A percentile compares a stretch with the other conserved stretches of the same genome.
Conservation (phyloP, 2,888 invertebrate genomes). For the Drosophila imparisetae region DNA sequence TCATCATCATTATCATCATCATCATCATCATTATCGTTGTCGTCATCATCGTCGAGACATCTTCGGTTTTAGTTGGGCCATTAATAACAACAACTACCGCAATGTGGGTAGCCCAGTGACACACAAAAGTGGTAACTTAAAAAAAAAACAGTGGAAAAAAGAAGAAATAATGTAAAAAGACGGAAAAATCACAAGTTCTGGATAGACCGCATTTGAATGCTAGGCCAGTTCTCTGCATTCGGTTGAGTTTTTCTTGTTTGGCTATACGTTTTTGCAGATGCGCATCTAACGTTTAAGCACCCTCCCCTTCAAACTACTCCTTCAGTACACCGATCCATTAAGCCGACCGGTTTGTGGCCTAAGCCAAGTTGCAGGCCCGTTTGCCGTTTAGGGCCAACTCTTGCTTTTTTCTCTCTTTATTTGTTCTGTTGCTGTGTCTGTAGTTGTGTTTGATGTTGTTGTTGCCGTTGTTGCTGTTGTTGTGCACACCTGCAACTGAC, state of each 20-base stretch:
- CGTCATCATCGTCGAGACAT: slow-evolving; percentile 51
- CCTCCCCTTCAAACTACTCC: not conserved
- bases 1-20: slow-evolving; percentile 30
- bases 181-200: slow-evolving; percentile 6
- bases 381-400: slow-evolving; percentile 67
- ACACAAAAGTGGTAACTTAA: slow-evolving; percentile 66
- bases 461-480: slow-evolving; percentile 41
- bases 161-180: slow-evolving; percentile 13
- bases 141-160: slow-evolving; percentile 16
- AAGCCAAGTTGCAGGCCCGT: slow-evolving; percentile 57
- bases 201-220: slow-evolving; percentile 70
- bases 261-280: slow-evolving; percentile 68
- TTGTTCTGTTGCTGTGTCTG: slow-evolving; percentile 36
- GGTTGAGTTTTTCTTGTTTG: slow-evolving; percentile 43
- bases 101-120: slow-evolving; percentile 78
- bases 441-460: slow-evolving; percentile 32
- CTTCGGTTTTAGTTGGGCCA: slow-evolving; percentile 65
- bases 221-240: slow-evolving; percentile 36
- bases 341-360: slow-evolving; percentile 71
- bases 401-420: slow-evolving; percentile 24
- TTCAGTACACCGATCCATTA: slow-evolving; percentile 20
- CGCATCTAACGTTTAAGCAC: slow-evolving; percentile 25
- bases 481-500: slow-evolving; percentile 72
- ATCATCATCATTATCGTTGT: slow-evolving; percentile 19
- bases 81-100: slow-evolving; percentile 70